Evolutionary conservation across 2,888 invertebrate species (phyloP).

Genomic region (Eupithecia pulchellata): DNA sequence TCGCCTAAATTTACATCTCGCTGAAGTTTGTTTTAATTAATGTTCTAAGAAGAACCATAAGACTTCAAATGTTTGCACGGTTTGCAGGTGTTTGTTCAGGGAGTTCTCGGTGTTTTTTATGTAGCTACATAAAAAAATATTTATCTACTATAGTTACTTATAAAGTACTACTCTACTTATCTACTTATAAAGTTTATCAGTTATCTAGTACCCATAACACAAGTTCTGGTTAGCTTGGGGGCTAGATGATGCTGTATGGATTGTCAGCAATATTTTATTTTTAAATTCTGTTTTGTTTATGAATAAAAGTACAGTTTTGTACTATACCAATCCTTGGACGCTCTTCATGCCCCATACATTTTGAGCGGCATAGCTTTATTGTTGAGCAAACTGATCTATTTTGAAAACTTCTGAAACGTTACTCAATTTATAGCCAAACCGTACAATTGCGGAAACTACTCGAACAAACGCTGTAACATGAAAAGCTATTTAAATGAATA

Average conservation of each 20-base stretch:
- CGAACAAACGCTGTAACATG: slow-evolving; percentile 20
- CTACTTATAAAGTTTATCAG: too few species aligned
- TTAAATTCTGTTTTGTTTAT: too few species aligned
- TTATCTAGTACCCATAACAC: too few species aligned
- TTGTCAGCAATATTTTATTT: too few species aligned
- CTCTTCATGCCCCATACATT: neutral
- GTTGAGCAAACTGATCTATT: neutral
- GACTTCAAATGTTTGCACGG: neutral
- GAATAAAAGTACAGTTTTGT: too few species aligned
- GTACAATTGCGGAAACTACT: slow-evolving; percentile 12
- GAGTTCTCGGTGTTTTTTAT: too few species aligned
- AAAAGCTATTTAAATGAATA: slow-evolving; percentile 20
- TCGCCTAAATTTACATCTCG: neutral
- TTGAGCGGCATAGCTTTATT: neutral
- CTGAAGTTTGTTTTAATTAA: slow-evolving; percentile 7
- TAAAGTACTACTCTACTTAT: too few species aligned
- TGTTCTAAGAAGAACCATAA: neutral
- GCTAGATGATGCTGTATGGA: too few species aligned
- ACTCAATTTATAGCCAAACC: neutral
- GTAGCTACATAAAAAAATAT: too few species aligned
- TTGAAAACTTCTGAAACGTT: neutral
- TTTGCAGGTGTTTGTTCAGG: too few species aligned
- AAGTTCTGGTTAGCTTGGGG: too few species aligned
- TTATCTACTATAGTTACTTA: too few species aligned
- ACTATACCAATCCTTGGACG: neutral